These are phyloP conservation scores for Neelides folsomi DNA, from an alignment of 2,888 invertebrate genomes.

Conservation along the genomic window DNA sequence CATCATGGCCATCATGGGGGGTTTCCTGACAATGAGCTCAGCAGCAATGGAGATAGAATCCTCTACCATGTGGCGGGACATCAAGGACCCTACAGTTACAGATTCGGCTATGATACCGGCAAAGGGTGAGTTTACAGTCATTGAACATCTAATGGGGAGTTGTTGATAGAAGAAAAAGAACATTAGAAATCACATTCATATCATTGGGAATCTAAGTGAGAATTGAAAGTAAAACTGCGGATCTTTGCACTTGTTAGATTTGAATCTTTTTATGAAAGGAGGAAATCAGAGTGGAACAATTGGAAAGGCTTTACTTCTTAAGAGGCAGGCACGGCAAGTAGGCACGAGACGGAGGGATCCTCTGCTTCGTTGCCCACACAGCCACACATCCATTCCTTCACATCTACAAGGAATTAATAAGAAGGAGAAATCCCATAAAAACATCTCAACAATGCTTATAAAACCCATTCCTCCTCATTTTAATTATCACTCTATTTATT, in stretches of 20 bases:
- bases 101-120: slow-evolving; percentile 72
- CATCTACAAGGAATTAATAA: too few species aligned
- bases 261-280: slow-evolving; percentile 3
- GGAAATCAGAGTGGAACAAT: slow-evolving; percentile 8
- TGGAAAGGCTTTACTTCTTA: neutral
- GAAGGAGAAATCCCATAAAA: too few species aligned
- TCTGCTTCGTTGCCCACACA: neutral
- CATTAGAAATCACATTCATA: slow-evolving; percentile 3
- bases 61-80: slow-evolving; percentile 66
- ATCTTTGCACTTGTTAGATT: slow-evolving; percentile 3
- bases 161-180: slow-evolving; percentile 7
- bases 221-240: neutral
- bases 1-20: slow-evolving; percentile 14
- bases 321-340: slow-evolving; percentile 4
- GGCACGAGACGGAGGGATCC: neutral
- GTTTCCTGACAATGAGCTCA: slow-evolving; percentile 13
- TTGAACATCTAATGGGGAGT: slow-evolving; percentile 8
- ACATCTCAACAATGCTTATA: too few species aligned
- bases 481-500: too few species aligned
- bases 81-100: slow-evolving; percentile 65
- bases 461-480: too few species aligned
- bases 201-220: too few species aligned
- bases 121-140: slow-evolving; percentile 50
- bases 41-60: slow-evolving; percentile 40
- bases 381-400: too few species aligned